A percentile compares a stretch with the other conserved stretches of the same genome.
Conservation (phyloP, 2,113 vertebrate species). For the Benitochromis conjunctus region DNA sequence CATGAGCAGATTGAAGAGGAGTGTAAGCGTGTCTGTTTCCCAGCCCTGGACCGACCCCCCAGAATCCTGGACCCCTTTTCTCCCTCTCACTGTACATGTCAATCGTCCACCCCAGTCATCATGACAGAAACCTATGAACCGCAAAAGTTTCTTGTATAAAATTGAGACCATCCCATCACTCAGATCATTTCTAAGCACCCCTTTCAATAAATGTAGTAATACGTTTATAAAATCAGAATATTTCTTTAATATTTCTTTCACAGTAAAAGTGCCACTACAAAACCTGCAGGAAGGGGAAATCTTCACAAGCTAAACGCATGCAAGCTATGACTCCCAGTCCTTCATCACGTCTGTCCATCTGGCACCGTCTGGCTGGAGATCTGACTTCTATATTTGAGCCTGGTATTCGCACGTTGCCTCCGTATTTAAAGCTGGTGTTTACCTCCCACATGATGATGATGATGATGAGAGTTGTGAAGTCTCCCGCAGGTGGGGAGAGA, state of each 20-base stretch:
- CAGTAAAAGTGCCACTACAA: background rate
- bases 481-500: background rate
- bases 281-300: background rate
- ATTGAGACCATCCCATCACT: background rate
- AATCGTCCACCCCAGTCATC: background rate
- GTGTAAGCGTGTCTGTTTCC: background rate
- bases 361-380: conserved; percentile 6
- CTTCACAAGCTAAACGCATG: background rate
- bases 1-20: background rate
- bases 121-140: background rate
- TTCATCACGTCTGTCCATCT: conserved; percentile 9
- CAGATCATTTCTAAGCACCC: background rate
- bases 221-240: background rate
- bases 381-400: background rate
- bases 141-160: background rate
- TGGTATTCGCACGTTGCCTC: background rate
- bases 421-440: conserved; percentile 2
- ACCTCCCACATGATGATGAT: conserved; percentile 7
- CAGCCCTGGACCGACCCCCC: too few species aligned
- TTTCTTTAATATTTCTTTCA: background rate
- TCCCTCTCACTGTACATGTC: background rate
- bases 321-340: background rate
- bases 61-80: background rate
- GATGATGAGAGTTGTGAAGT: background rate
- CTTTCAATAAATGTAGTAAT: fast-evolving